phyloP scores from a whole-genome alignment of 2,888 invertebrate species.

The Mechanitis mazaeus region DNA sequence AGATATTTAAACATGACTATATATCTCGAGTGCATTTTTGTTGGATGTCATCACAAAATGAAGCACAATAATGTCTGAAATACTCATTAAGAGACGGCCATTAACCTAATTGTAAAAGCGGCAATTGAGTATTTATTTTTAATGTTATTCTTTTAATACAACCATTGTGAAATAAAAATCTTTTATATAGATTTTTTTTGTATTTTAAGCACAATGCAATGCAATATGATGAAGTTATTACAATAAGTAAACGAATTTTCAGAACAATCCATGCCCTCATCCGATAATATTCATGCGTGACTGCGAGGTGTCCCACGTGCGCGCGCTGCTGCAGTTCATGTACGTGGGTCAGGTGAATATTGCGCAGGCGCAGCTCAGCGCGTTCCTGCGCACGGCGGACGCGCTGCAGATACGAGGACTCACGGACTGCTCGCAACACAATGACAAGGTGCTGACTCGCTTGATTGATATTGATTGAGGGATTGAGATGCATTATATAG shows the following conservation, averaged over 20 bases:
- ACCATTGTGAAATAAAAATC: slow-evolving; percentile 5
- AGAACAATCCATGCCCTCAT: slow-evolving; percentile 90
- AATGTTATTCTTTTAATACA: background rate
- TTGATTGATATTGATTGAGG: too few species aligned
- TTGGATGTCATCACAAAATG: slow-evolving; percentile 10
- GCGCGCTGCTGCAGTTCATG: slow-evolving; percentile 89
- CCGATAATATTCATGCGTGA: slow-evolving; percentile 91
- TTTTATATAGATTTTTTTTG: slow-evolving; percentile 5
- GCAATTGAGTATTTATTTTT: slow-evolving; percentile 8
- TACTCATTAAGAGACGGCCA: slow-evolving; percentile 21
- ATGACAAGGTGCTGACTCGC: slow-evolving; percentile 59
- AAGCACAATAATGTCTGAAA: slow-evolving; percentile 12
- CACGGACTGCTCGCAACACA: slow-evolving; percentile 80
- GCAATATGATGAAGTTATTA: slow-evolving; percentile 5
- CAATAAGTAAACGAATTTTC: slow-evolving; percentile 47
- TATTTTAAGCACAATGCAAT: background rate
- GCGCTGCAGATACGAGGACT: slow-evolving; percentile 86
- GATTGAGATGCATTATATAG: background rate
- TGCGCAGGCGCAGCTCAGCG: slow-evolving; percentile 85
- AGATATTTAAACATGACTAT: background rate
- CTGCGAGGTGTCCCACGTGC: slow-evolving; percentile 86
- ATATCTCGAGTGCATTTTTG: slow-evolving; percentile 8
- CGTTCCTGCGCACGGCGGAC: slow-evolving; percentile 86
- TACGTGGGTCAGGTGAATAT: slow-evolving; percentile 91
- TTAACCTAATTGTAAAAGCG: slow-evolving; percentile 24